Percentiles rank a stretch among this genome's conserved stretches.
These are phyloP conservation scores for Balearica regulorum DNA, from an alignment of 2,797 vertebrate genomes.

Conservation along the genomic window DNA sequence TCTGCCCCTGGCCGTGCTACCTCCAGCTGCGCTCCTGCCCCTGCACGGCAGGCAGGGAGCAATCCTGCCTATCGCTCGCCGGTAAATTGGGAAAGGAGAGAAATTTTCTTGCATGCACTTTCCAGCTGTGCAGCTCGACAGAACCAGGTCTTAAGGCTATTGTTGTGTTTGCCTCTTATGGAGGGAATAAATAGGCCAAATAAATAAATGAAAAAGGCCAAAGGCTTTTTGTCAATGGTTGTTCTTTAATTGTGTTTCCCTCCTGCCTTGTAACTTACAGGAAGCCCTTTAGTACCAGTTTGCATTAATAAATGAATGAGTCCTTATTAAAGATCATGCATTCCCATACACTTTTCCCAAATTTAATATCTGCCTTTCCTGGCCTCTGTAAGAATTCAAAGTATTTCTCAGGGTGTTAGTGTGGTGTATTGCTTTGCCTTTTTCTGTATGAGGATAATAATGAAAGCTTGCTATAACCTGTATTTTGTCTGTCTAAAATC, in stretches of 20 bases:
- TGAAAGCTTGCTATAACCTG: neutral
- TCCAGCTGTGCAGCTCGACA: neutral
- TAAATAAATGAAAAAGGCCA: slow-evolving; percentile 26
- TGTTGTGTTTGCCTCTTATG: neutral
- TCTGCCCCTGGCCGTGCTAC: accelerated
- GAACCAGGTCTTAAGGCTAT: neutral
- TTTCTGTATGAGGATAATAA: neutral
- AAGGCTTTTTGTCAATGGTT: neutral
- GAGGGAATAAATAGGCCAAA: slow-evolving; percentile 4
- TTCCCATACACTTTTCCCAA: neutral
- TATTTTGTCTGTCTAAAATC: neutral
- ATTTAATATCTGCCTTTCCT: neutral
- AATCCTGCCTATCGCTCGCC: neutral
- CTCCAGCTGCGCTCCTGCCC: neutral
- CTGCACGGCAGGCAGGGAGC: neutral
- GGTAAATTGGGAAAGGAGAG: neutral
- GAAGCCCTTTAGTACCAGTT: neutral
- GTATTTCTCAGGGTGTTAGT: neutral
- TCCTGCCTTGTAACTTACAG: neutral
- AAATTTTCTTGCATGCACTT: neutral
- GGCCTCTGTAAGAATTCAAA: neutral
- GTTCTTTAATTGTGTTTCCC: neutral
- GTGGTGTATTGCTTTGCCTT: neutral
- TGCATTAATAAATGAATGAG: neutral
- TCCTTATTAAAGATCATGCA: neutral